Evolutionary conservation across 2,888 invertebrate species (phyloP).

Genomic region (Drosophila prostipennis): DNA sequence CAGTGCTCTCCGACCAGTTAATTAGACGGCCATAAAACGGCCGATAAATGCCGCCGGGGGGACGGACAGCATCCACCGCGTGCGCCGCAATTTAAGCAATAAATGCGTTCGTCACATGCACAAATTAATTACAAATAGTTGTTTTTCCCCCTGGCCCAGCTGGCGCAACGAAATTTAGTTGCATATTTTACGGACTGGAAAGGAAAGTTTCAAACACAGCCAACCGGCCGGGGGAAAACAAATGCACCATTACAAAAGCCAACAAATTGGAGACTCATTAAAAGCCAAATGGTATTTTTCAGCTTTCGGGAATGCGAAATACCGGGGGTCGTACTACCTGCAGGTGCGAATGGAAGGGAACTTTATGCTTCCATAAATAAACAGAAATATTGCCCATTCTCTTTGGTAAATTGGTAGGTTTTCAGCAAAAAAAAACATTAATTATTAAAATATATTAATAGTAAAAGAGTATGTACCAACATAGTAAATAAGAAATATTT

Average conservation of each 20-base stretch:
- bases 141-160: background rate
- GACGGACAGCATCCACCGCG: slow-evolving; percentile 15
- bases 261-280: slow-evolving; percentile 39
- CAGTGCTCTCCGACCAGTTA: slow-evolving; percentile 39
- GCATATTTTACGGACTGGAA: slow-evolving; percentile 33
- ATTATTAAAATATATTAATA: background rate
- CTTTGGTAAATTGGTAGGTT: background rate
- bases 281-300: slow-evolving; percentile 17
- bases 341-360: slow-evolving; percentile 21
- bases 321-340: slow-evolving; percentile 2
- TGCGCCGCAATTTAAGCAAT: slow-evolving; percentile 34
- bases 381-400: slow-evolving; percentile 10
- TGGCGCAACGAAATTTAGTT: slow-evolving; percentile 32
- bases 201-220: slow-evolving; percentile 23
- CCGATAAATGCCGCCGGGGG: slow-evolving; percentile 37
- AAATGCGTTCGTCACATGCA: slow-evolving; percentile 39
- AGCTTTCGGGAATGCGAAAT: slow-evolving; percentile 6
- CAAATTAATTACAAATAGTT: slow-evolving; percentile 47
- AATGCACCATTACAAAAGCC: slow-evolving; percentile 19
- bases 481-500: no score
- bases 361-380: slow-evolving; percentile 28
- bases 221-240: background rate
- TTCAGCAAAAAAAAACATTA: background rate
- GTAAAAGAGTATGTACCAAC: no score
- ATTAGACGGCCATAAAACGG: slow-evolving; percentile 62